Evolutionary conservation across 1,140 invertebrate species (phyloP), one percentile per base, ranked within the genome.

Genomic region (Dinothrombium tinctorium): DNA sequence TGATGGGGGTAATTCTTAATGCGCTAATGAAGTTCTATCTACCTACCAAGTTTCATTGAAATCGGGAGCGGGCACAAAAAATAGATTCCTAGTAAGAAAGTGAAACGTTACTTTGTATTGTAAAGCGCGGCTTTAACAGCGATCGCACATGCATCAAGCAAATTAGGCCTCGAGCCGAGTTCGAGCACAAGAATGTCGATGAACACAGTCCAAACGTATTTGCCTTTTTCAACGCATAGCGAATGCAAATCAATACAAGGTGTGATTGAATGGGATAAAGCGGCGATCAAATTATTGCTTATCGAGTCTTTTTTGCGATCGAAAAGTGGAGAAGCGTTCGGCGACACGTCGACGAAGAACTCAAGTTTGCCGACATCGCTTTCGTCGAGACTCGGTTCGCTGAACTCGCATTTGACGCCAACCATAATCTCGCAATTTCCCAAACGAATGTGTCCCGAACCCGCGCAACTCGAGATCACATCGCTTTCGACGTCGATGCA

Each of bases 281-380:
- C 67, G 45, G 72, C 73, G 31, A 76, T 73, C 47, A 94, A 74
- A 53, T 79, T 76, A 45, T 67, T 71, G 1, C 77, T 82, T 26
- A 95, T 59, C 51, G 90, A 83, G 23, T 87, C 87, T 26, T 84
- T 86, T 55, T 82, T 63, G 8, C 14, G 86, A 62, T 94, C 86
- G 68, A 92, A 92, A 55, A 75, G 74, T 22, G 82, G 81, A n/a
- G 79, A 79, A 5, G 87, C 87, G 70, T 87, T 90, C 4, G 84
- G 83, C 56, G 79, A 84, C 48, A 42, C 66, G 64, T 42, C 47
- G 20, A 92, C 80, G 66, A 87, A 87, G 59, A 94, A 92, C 56
- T 92, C 81, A 19, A 95, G 59, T 64, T 80, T 77, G 44, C 87
- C 87, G 65, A 28, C 71, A 60, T 3, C 80, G 77, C 42, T 65